These are phyloP conservation scores for Bradypodion pumilum DNA, from an alignment of 2,797 vertebrate genomes.

Conservation along the genomic window DNA sequence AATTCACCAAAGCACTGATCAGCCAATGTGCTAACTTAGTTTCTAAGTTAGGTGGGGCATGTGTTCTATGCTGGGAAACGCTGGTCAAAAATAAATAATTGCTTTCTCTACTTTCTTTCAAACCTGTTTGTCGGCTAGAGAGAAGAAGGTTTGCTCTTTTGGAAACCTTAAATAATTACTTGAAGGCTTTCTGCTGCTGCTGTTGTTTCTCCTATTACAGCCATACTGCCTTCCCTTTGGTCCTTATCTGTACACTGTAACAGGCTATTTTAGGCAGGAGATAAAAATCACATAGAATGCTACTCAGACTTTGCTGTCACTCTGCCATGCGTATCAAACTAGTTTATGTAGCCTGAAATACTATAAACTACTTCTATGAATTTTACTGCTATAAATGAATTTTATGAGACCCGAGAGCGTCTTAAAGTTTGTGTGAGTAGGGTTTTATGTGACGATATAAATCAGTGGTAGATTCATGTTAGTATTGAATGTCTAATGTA, in stretches of 20 bases:
- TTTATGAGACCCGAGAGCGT: background rate
- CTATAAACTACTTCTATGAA: background rate
- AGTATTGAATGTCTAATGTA: background rate
- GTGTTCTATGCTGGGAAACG: too few relatives aligned
- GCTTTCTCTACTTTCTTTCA: too few relatives aligned
- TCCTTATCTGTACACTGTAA: background rate
- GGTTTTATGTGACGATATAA: background rate
- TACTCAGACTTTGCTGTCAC: background rate
- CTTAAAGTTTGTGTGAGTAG: background rate
- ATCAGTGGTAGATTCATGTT: slow-evolving; percentile 11
- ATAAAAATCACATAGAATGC: background rate
- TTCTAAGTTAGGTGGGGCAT: too few relatives aligned
- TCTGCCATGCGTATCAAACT: background rate
- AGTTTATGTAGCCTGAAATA: background rate
- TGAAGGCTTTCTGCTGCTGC: background rate
- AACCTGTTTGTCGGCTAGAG: too few relatives aligned
- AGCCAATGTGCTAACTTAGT: too few relatives aligned
- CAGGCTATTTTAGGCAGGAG: background rate
- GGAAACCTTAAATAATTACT: too few relatives aligned
- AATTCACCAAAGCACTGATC: too few relatives aligned
- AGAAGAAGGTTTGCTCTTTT: too few relatives aligned
- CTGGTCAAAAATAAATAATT: too few relatives aligned
- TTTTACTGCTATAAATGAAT: slow-evolving; percentile 18
- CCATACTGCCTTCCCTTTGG: background rate
- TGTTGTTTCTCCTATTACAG: background rate